phyloP scores from a whole-genome alignment of 2,113 vertebrate genomes.

The Perca fluviatilis region DNA sequence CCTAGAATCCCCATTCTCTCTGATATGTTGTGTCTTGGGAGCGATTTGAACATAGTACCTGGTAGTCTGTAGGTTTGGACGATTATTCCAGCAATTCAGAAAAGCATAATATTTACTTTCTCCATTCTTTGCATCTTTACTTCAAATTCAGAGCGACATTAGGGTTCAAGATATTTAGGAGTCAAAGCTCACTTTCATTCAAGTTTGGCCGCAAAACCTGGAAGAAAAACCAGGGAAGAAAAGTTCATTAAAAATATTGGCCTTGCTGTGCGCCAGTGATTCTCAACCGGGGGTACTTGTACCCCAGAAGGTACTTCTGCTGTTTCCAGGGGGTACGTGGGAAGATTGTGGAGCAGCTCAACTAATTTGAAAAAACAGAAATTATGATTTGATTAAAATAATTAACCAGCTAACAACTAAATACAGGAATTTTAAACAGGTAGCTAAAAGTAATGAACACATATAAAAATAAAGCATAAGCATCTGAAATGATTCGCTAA shows the following conservation, averaged over 20 bases:
- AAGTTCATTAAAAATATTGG: not conserved
- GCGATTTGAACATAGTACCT: not conserved
- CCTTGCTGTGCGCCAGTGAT: not conserved
- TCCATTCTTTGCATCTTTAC: not conserved
- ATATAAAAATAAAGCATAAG: too few relatives aligned
- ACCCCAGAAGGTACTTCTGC: too few relatives aligned
- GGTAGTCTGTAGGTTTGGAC: not conserved
- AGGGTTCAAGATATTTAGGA: not conserved
- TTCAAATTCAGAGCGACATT: not conserved
- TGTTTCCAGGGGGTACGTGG: too few relatives aligned
- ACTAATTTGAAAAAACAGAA: too few relatives aligned
- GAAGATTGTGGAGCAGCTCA: too few relatives aligned
- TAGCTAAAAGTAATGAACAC: too few relatives aligned
- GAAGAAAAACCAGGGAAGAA: not conserved
- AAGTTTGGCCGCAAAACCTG: not conserved
- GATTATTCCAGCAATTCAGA: not conserved
- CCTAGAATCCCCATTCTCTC: not conserved
- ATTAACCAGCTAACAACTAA: too few relatives aligned
- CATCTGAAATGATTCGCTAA: too few relatives aligned
- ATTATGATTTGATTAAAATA: too few relatives aligned
- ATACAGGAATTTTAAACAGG: too few relatives aligned
- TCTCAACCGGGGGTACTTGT: too few relatives aligned
- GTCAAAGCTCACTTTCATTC: not conserved
- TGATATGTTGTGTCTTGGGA: not conserved
- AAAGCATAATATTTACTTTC: not conserved